Evolutionary conservation across 2,113 vertebrate species (phyloP), one percentile per base, ranked within the genome.

Genomic region (Phaetusa simplex): DNA sequence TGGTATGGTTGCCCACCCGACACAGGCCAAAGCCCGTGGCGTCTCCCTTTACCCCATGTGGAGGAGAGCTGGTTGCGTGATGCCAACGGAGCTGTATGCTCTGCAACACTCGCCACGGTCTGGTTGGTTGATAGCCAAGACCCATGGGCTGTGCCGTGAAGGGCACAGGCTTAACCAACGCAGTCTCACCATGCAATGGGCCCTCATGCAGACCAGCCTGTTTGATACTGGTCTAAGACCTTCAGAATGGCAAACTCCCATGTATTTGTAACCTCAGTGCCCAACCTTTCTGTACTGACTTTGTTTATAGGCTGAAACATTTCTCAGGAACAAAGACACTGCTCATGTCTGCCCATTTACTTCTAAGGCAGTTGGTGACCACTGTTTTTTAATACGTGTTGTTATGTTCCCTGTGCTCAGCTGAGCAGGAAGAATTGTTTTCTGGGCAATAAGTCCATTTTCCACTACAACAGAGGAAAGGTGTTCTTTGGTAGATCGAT

Each of bases 11-110:
- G 12, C 18, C 55, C 34, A 34, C 24, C 29, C 1, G 1, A 67
- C 49, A 36, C 6, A 58, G 26, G 12, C 21, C 42, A 70, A 67
- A 16, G 52, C 32, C 50, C 0, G 0, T 40, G n/a, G 27, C 3
- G 0, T 40, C 32, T 79, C n/a, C 45, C 27, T 76, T 80, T 30
- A 40, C 55, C 65, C 32, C 52, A 8, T 3, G 27, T 13, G 50
- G 82, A 80, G 52, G 61, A 81, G 53, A 90, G 19, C 12, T 77
- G 49, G 24, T 19, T 69, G 45, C 2, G 1, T 16, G 78, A 40
- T 40, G 18, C 50, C 49, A 42, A 52, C 40, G 81, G 22, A 77
- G 67, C 49, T 55, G 19, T 56, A 81, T 8, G 40, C 40, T 77
- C 59, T 74, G 36, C 53, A 55, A 22, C 26, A 52, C 14, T 9